phyloP scores from a whole-genome alignment of 2,113 vertebrate genomes.

The Gnathonemus longibarbis region DNA sequence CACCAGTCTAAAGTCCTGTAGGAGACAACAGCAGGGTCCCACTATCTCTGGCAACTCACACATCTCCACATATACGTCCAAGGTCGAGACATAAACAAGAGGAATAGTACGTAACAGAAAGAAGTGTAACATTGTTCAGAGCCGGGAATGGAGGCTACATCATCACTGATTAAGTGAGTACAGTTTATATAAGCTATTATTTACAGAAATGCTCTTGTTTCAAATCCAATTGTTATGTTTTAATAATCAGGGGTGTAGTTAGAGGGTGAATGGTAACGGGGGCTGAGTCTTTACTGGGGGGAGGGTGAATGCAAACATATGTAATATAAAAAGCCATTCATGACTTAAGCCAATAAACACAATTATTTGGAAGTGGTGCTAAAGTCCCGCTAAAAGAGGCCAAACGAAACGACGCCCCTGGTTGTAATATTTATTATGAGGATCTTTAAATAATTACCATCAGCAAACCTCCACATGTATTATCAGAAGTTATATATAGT shows the following conservation, averaged over 20 bases:
- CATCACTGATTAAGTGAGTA: constrained; percentile 61
- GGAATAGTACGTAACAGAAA: background rate
- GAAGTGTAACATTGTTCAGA: background rate
- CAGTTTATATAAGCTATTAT: background rate
- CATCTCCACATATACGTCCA: background rate
- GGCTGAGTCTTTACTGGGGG: background rate
- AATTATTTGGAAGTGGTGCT: background rate
- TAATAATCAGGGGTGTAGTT: background rate
- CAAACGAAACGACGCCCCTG: background rate
- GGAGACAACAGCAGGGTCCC: background rate
- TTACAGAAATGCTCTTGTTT: background rate
- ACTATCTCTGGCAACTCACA: background rate
- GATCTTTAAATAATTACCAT: background rate
- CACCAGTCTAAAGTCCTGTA: constrained; percentile 18
- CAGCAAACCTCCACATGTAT: background rate
- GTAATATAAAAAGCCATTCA: background rate
- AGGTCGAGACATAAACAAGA: background rate
- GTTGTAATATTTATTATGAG: background rate
- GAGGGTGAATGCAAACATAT: background rate
- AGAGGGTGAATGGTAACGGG: background rate
- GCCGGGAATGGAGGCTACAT: constrained; percentile 55
- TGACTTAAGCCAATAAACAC: background rate
- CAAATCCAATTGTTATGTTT: background rate
- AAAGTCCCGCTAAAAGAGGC: background rate
- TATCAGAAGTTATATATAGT: background rate